Evolutionary conservation across 2,888 invertebrate genomes (phyloP), one percentile per base, ranked within the genome.

Genomic region (Furcula furcula): DNA sequence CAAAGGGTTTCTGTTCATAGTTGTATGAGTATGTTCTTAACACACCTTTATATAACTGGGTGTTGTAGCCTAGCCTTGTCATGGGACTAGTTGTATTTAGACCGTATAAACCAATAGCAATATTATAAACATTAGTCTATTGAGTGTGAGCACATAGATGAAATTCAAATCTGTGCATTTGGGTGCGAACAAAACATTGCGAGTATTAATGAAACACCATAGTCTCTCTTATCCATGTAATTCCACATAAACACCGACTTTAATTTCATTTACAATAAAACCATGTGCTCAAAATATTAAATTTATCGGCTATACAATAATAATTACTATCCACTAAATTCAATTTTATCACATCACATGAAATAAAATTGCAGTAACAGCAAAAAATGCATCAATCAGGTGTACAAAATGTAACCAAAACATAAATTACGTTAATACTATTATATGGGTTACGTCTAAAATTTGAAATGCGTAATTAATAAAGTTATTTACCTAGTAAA

Each of bases 271-370:
- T 16, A 28, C 10, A 18, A 20, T 30, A 37, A 19, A 40, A 31
- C 52, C 4, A 49, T 47, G 45, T 31, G 46, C 42, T 46, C 44
- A 49, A 25, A 34, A 20, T 22, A 41, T 42, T 41, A 40, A 51
- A 45, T 55, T 52, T 53, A 51, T 52, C 45, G 40, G 44, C 47
- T 54, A 45, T 36, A 34, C 9, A 20, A 49, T 29, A 21, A 35
- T 34, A 41, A 42, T 41, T 44, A 41, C 39, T 45, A 49, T 36
- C 43, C 32, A 46, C 47, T 55, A 47, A 40, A 45, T 40, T 42
- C 42, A 54, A 59, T 56, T 59, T 55, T 56, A 58, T 59, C 49
- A 56, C 52, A 59, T 49, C 30, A 44, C 28, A 50, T 56, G 46
- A 56, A 59, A 59, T 52, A 56, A 59, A 58, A 58, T 52, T 54